Base-by-base conservation (phyloP, 2,113 vertebrate genomes). In the Perca flavescens region DNA sequence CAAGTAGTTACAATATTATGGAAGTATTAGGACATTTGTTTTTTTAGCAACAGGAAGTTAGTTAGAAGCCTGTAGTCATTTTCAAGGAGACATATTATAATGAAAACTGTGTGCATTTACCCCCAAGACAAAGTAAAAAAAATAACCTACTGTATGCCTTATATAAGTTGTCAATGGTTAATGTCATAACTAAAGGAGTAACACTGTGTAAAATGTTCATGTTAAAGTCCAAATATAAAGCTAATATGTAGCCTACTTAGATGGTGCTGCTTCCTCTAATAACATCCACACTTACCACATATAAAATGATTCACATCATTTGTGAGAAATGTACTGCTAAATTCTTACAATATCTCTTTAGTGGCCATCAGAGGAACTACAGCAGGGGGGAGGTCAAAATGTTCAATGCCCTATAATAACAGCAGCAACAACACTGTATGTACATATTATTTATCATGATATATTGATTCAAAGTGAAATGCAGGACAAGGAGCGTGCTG, bases 311-410 rank as follows among this genome's bases (percentile, higher is more conserved):
- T 53, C 3, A 22, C 1, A 21, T 31, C 0, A 58, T 80, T 46
- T 72, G 11, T 52, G 52, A 49, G 1, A 6, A 57, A 43, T 54
- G 11, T 31, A 3, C 17, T 14, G n/a, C 31, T 22, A 4, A 25
- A 10, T 40, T 53, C n/a, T 40, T 36, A 31, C 21, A 67, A 0
- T 17, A 25, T 46, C 25, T 49, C 17, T 28, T 67, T 16, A 50
- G 47, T 82, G 80, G 70, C 43, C 56, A 43, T 78, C 36, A 40
- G 31, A 75, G 61, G 46, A 84, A 83, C 74, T 78, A 67, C 81
- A 84, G 28, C 52, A 74, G 9, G 58, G 12, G 13, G 36, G 3
- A 13, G 58, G 50, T 47, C 15, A 16, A 34, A 36, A 75, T 34
- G 21, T 40, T 19, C 17, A 14, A 7, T 17, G 50, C 0, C 4